Conservation (phyloP, 2,797 vertebrate genomes). For the Salarias fasciatus region DNA sequence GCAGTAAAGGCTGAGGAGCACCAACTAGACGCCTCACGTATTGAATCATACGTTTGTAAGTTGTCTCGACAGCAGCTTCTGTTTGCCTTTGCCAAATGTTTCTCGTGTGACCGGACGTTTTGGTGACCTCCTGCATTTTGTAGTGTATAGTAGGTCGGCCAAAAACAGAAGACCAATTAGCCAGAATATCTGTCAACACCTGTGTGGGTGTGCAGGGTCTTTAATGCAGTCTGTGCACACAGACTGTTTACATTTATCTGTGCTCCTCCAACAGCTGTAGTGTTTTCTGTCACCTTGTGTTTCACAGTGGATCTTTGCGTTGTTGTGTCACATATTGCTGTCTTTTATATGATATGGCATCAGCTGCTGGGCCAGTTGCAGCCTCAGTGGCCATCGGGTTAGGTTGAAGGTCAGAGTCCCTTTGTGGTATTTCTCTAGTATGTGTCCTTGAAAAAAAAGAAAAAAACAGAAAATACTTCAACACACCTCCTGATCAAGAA, state of each 20-base stretch:
- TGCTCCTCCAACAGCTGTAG: not conserved
- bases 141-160: slow-evolving; percentile 29
- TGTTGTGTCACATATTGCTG: slow-evolving; percentile 14
- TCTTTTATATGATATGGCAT: not conserved
- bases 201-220: slow-evolving; percentile 32
- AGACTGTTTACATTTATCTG: slow-evolving; percentile 1
- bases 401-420: no score
- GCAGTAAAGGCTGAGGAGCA: no score
- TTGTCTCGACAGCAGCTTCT: not conserved
- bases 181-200: slow-evolving; percentile 44
- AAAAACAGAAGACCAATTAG: slow-evolving; percentile 53
- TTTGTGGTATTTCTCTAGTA: no score
- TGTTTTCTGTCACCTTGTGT: not conserved
- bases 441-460: no score
- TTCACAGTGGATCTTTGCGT: slow-evolving; percentile 17
- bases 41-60: no score
- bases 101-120: slow-evolving; percentile 10
- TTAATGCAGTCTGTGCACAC: slow-evolving; percentile 12
- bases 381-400: no score
- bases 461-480: no score
- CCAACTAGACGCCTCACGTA: no score
- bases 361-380: no score
- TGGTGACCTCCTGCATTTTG: slow-evolving; percentile 25
- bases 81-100: slow-evolving; percentile 1
- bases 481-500: no score